A percentile compares a stretch with the other conserved stretches of the same genome.
Evolutionary conservation across 35 echinoderm and acorn worm genomes (phyloP).

Genomic region (Holothuria glaberrima): DNA sequence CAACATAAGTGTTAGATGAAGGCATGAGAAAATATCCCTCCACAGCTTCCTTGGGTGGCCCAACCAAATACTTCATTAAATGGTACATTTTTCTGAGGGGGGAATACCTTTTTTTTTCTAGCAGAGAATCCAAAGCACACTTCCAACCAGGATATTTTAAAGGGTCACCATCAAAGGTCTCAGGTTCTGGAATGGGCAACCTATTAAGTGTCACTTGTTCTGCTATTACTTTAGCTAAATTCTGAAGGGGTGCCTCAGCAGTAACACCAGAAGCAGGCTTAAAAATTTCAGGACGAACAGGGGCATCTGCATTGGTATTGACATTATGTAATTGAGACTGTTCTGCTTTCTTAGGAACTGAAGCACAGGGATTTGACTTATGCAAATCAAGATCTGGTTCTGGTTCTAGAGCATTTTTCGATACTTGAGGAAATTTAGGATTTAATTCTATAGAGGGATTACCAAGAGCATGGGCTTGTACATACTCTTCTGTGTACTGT

Average conservation of each 20-base stretch:
- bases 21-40: no score
- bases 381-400: no score
- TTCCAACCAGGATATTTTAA: slow-evolving; percentile 32
- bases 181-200: background rate
- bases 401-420: no score
- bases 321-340: background rate
- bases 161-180: slow-evolving; percentile 20
- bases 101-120: slow-evolving; percentile 49
- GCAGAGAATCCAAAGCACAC: slow-evolving; percentile 6
- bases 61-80: slow-evolving; percentile 65
- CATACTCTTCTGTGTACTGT: no score
- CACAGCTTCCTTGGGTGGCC: no score
- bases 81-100: slow-evolving; percentile 56
- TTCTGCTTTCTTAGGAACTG: background rate
- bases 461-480: no score
- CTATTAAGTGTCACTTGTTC: slow-evolving; percentile 4
- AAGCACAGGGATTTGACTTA: background rate
- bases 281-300: background rate
- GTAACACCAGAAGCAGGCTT: background rate
- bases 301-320: background rate
- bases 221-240: background rate
- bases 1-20: no score
- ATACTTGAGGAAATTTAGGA: no score
- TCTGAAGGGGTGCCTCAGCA: background rate
- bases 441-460: no score